These are phyloP conservation scores for Plectropomus leopardus DNA, from an alignment of 2,113 vertebrate genomes.

Conservation along the genomic window DNA sequence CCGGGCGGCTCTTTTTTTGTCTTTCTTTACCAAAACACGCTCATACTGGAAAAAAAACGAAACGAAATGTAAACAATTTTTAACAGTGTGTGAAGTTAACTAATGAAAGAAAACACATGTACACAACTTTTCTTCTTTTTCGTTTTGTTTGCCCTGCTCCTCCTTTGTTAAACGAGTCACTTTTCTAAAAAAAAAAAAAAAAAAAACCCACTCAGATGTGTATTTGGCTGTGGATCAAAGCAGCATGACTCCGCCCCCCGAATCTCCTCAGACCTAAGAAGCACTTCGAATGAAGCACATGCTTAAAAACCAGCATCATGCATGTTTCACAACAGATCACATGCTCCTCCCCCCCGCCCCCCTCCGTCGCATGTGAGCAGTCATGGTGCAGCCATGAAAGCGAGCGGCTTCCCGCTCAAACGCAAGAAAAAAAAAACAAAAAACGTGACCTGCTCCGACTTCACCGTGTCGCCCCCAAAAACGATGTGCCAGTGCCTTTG, in stretches of 20 bases:
- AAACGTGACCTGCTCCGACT: slow-evolving; percentile 21
- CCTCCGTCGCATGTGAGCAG: slow-evolving; percentile 14
- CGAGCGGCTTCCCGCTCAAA: slow-evolving; percentile 5
- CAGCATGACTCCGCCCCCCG: slow-evolving; percentile 10
- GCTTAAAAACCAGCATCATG: slow-evolving; percentile 57
- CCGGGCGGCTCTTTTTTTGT: slow-evolving; percentile 5
- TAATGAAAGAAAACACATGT: slow-evolving; percentile 31
- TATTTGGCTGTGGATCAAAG: slow-evolving; percentile 16
- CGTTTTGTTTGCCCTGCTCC: slow-evolving; percentile 1
- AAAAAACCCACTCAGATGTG: not conserved
- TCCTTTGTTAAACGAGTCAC: slow-evolving; percentile 25
- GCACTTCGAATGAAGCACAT: slow-evolving; percentile 64
- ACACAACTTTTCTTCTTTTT: slow-evolving; percentile 19
- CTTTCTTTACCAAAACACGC: slow-evolving; percentile 43
- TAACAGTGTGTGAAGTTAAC: slow-evolving; percentile 55
- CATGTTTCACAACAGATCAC: slow-evolving; percentile 31
- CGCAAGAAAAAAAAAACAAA: too few relatives aligned
- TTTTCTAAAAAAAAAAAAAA: slow-evolving; percentile 22
- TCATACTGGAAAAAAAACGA: slow-evolving; percentile 42
- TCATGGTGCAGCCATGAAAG: not conserved
- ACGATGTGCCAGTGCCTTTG: slow-evolving; percentile 68
- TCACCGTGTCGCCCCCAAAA: slow-evolving; percentile 32
- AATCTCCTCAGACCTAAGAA: slow-evolving; percentile 23
- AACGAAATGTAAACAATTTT: slow-evolving; percentile 38
- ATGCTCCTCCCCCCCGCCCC: too few relatives aligned